Evolutionary conservation across 1,140 invertebrate genomes (phyloP), one percentile per base, ranked within the genome.

Genomic region (Lepidotrigona ventralis): DNA sequence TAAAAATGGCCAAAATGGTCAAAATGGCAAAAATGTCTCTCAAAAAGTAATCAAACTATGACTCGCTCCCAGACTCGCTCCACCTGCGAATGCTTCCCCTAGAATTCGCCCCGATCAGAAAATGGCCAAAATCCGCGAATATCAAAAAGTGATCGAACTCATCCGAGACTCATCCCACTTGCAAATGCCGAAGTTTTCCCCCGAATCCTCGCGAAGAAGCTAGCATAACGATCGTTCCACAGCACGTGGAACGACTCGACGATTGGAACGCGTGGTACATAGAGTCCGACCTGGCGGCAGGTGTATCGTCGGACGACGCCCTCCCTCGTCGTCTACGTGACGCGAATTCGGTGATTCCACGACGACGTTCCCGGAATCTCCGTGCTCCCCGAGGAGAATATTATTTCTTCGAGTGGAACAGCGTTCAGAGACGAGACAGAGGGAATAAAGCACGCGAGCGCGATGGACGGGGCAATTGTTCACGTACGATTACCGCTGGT

Each of bases 321-420:
- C 81, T 84, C 76, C n/a, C 14, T 15, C 72, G 83, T 77, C 82
- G 85, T 70, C 33, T 78, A 88, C 86, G 86, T 91, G 90, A 90
- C 80, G 77, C 68, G 90, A 90, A 89, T 90, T 87, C 82, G 71
- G 54, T 78, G 84, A 70, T 84, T 56, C n/a, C 15, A 14, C 74
- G 14, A 1, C 26, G 26, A 46, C 23, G 60, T 78, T 70, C 58
- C 68, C 53, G 70, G 71, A 70, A 66, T 79, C 33, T 33, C 63
- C 14, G n/a, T 69, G 39, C 8, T 46, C 60, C 12, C 6, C 56
- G 51, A 29, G 60, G 33, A 46, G 74, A 81, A 88, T 88, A 85
- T 87, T 85, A 63, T 82, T 79, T 83, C 78, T 73, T 8, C 54
- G 23, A n/a, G 64, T 66, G 70, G 85, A 46, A 46, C 39, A 46